phyloP scores from a whole-genome alignment of 2,113 vertebrate species.

The Neomonachus schauinslandi region DNA sequence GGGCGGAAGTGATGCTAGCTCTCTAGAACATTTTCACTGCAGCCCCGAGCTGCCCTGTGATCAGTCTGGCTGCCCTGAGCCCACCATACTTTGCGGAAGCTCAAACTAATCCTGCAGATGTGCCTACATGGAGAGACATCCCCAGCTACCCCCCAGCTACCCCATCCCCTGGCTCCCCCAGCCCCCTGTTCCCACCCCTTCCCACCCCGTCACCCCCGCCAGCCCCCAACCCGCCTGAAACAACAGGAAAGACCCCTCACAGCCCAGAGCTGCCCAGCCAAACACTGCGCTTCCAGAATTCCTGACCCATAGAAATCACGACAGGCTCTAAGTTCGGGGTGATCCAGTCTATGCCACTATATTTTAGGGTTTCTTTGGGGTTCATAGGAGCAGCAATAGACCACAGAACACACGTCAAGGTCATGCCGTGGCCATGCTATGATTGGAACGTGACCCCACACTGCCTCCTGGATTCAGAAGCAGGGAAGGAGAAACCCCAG shows the following conservation, averaged over 20 bases:
- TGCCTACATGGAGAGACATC: no score
- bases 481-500: not conserved
- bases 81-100: not conserved
- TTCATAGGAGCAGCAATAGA: not conserved
- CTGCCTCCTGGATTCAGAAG: not conserved
- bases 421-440: not conserved
- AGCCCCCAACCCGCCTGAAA: not conserved
- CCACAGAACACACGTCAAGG: not conserved
- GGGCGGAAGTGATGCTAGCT: accelerated
- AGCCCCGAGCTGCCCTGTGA: not conserved
- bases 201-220: no score
- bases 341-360: not conserved
- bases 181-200: not conserved
- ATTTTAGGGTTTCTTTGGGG: not conserved
- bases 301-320: not conserved
- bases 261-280: not conserved
- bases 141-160: not conserved
- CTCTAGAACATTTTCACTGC: not conserved
- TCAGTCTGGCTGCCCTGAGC: not conserved
- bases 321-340: not conserved
- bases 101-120: not conserved
- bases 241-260: not conserved
- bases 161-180: not conserved
- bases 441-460: not conserved
- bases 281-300: not conserved